Evolutionary conservation across 2,888 invertebrate species (phyloP).

Genomic region (Cheilosia vulpina): DNA sequence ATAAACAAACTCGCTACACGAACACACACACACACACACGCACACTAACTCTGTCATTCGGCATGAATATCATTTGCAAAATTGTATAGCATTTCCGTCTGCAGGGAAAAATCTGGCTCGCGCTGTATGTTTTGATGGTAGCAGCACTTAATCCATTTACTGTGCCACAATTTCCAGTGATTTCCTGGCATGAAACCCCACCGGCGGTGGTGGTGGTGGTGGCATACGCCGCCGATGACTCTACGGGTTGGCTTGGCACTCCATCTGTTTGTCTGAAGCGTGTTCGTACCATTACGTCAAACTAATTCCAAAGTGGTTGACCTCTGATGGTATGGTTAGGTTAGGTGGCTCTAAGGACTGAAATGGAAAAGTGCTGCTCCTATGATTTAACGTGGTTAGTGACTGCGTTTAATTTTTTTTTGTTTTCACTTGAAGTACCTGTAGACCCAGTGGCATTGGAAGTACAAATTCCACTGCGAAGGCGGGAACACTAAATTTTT

Average conservation of each 20-base stretch:
- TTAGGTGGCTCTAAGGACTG: conserved; percentile 30
- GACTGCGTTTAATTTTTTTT: conserved; percentile 1
- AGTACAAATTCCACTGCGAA: too few relatives aligned
- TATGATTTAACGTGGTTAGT: conserved; percentile 51
- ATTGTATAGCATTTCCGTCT: conserved; percentile 46
- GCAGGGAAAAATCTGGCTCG: conserved; percentile 22
- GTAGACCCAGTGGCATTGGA: too few relatives aligned
- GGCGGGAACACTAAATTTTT: too few relatives aligned
- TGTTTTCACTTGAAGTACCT: background rate
- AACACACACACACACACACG: too few relatives aligned
- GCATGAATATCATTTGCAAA: conserved; percentile 44
- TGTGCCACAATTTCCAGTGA: conserved; percentile 65
- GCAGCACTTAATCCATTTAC: conserved; percentile 65
- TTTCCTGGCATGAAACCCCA: conserved; percentile 59
- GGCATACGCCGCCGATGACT: conserved; percentile 33
- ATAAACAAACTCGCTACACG: background rate
- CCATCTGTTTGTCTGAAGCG: conserved; percentile 5
- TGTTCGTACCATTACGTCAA: conserved; percentile 56
- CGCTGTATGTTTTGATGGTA: conserved; percentile 30
- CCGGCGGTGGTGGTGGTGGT: background rate
- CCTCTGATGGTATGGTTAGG: conserved; percentile 44
- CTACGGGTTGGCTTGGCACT: background rate
- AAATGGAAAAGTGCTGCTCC: conserved; percentile 28
- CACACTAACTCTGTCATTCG: background rate
- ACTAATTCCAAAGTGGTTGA: conserved; percentile 68